Base-by-base conservation (phyloP, 2,888 invertebrate species). In the Pyrochroa serraticornis region DNA sequence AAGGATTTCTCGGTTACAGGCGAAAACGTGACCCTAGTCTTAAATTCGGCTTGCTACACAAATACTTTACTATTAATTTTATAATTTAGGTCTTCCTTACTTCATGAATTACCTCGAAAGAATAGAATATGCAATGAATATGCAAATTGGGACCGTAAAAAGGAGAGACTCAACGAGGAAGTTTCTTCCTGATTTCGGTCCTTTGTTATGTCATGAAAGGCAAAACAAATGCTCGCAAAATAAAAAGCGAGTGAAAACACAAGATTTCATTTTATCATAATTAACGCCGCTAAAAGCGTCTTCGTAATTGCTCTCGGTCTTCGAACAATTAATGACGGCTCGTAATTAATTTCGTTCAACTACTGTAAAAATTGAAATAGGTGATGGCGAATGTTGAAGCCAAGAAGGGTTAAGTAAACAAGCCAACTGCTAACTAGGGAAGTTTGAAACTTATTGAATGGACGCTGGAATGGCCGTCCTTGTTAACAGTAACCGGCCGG, bases 401-500 rank as follows among this genome's bases (percentile, higher is more conserved):
- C 22, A 46, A 44, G 52, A 47, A 39, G 58, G 57, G 58, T 46
- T 71, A 72, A 73, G 75, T 73, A 75, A 75, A 75, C 73, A 75
- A 69, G 68, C 69, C 71, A 75, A 77, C 76, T 75, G 72, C 76
- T 75, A 75, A 76, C 76, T 75, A 73, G 75, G 68, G 74, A 76
- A 75, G 73, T 75, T 77, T 68, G 71, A 68, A 72, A 75, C 74
- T 77, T 76, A 77, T 77, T 75, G 75, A 77, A 77, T 76, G 74
- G 75, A 67, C 67, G 66, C 65, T 62, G 69, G 68, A 75, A 76
- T 73, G 74, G 66, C 71, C 72, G 69, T 72, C 70, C 69, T 72
- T 73, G 71, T 70, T 73, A 73, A 50, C 59, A 54, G 57, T 57
- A 57, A 57, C 51, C 51, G 57, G 44, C 57, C 46, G 22, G 57